Base-by-base conservation (phyloP, 2,888 invertebrate species). In the Sarcophaga rosellei region DNA sequence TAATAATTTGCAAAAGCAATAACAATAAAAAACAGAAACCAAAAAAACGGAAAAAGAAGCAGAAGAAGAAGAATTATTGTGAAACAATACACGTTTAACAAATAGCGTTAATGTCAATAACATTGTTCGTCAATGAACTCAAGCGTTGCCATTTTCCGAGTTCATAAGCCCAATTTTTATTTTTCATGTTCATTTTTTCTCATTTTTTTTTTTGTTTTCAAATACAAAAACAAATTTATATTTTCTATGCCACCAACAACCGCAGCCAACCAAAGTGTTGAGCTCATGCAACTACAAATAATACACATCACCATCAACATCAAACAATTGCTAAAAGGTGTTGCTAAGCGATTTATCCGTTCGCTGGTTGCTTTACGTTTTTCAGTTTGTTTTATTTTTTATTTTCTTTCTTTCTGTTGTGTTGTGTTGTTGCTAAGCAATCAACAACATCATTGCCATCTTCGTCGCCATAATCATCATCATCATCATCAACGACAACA, bases 51-150 rank as follows among this genome's bases (percentile, higher is more conserved):
- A 45, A 76, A 53, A 70, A 69, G 65, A n/a, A 35, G 35, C 5
- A 35, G 6, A 35, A 35, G 35, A 35, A 35, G 35, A 2, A 35
- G 35, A 35, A 35, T 35, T 66, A 77, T 81, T 81, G 81, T 65
- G 77, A 81, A 81, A 85, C 81, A 84, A 84, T 77, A 84, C 76
- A 81, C 81, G 84, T 81, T 81, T 77, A 77, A 20, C 74, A 77
- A 81, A 85, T 68, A 81, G 81, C 85, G 69, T 81, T 85, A 85
- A 85, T 85, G 81, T 85, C 81, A 85, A 81, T 85, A 85, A 85
- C 85, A 85, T 74, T 81, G 81, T 85, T 85, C 81, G 81, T 81
- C 85, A 85, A 78, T 85, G 85, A 85, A 85, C 81, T 85, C 85
- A 85, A 85, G 73, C 74, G 81, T 78, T 78, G 74, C 81, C 74